Conservation (phyloP, 2,888 invertebrate genomes). For the Campopleginae sp. region DNA sequence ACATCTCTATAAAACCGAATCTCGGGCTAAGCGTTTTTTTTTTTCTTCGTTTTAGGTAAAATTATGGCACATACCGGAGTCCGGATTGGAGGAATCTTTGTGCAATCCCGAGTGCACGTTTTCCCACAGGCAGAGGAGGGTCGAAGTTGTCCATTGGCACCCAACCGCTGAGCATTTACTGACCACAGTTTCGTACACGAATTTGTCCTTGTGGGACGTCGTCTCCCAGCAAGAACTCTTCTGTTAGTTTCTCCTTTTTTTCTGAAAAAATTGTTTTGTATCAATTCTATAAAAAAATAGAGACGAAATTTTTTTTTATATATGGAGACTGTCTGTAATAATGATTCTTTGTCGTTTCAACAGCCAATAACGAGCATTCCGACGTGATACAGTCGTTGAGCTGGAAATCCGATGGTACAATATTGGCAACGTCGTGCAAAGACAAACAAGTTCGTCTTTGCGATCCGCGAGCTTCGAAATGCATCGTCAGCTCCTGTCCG, state of each 20-base stretch:
- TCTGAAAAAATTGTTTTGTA: background rate
- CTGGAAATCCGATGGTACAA: conserved; percentile 95
- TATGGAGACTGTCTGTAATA: conserved; percentile 16
- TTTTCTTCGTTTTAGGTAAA: conserved; percentile 88
- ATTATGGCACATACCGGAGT: conserved; percentile 95
- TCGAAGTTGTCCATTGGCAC: conserved; percentile 96
- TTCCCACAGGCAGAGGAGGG: conserved; percentile 92
- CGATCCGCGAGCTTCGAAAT: conserved; percentile 89
- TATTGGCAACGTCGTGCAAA: conserved; percentile 94
- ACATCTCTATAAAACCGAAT: background rate
- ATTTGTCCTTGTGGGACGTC: conserved; percentile 94
- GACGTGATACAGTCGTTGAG: conserved; percentile 95
- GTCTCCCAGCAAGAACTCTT: conserved; percentile 92
- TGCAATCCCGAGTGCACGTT: conserved; percentile 92
- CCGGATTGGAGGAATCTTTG: conserved; percentile 91
- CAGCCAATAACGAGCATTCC: conserved; percentile 90
- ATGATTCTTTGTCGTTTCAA: background rate
- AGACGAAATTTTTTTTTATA: background rate
- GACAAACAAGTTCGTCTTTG: conserved; percentile 95
- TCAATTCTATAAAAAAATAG: background rate
- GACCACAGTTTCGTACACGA: conserved; percentile 93
- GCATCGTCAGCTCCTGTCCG: conserved; percentile 86
- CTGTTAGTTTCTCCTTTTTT: conserved; percentile 85
- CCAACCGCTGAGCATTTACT: conserved; percentile 96
- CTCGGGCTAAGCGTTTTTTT: background rate